Evolutionary conservation across 2,888 invertebrate species (phyloP).

Genomic region (Sisyra terminalis): DNA sequence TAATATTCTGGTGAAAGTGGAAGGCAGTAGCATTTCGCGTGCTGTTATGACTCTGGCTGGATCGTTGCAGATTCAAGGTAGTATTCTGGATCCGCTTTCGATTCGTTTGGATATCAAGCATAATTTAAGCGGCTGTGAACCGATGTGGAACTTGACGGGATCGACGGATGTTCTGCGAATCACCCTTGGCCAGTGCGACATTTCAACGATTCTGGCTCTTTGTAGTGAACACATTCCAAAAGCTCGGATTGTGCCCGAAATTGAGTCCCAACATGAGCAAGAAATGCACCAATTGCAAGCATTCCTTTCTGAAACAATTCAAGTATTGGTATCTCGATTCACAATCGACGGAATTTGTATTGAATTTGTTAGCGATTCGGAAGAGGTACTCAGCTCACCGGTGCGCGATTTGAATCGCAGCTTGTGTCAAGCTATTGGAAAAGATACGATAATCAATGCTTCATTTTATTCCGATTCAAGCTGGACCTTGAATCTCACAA

Average conservation of each 20-base stretch:
- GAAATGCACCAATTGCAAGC: slow-evolving; percentile 34
- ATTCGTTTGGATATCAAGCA: slow-evolving; percentile 52
- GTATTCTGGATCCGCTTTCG: slow-evolving; percentile 40
- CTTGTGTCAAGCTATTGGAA: slow-evolving; percentile 49
- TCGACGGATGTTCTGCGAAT: slow-evolving; percentile 46
- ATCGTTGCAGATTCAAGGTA: slow-evolving; percentile 52
- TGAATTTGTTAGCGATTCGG: slow-evolving; percentile 53
- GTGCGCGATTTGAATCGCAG: slow-evolving; percentile 55
- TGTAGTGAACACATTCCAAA: slow-evolving; percentile 48
- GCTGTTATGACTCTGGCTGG: slow-evolving; percentile 59
- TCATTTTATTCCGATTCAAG: slow-evolving; percentile 52
- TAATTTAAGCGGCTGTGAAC: slow-evolving; percentile 5
- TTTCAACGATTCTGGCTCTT: slow-evolving; percentile 52
- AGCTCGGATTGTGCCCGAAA: slow-evolving; percentile 8
- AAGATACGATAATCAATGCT: slow-evolving; percentile 43
- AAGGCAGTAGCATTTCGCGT: slow-evolving; percentile 46
- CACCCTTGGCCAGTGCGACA: slow-evolving; percentile 58
- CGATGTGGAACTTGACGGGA: slow-evolving; percentile 40
- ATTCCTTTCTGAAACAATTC: slow-evolving; percentile 51
- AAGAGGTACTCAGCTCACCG: slow-evolving; percentile 58
- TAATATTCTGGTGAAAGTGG: slow-evolving; percentile 52
- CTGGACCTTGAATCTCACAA: slow-evolving; percentile 26
- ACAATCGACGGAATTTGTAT: slow-evolving; percentile 53
- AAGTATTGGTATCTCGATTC: slow-evolving; percentile 41
- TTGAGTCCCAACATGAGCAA: slow-evolving; percentile 8